Percentiles rank a stretch among this genome's conserved stretches.
phyloP scores from a whole-genome alignment of 1,140 invertebrate genomes.

The Atta cephalotes region DNA sequence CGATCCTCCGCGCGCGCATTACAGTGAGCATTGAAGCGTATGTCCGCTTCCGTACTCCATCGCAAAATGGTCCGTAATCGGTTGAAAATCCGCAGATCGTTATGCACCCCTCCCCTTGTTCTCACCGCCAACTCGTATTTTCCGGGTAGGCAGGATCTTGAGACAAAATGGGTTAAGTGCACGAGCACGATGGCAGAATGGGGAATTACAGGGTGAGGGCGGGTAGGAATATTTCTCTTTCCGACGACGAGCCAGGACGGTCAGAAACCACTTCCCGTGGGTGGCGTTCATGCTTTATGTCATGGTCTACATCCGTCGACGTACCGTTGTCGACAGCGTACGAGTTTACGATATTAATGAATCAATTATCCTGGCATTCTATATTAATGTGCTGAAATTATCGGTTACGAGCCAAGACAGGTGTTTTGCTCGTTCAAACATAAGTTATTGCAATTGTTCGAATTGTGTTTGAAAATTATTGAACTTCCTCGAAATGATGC shows the following conservation, averaged over 20 bases:
- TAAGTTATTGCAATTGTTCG: slow-evolving; percentile 13
- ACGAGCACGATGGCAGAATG: slow-evolving; percentile 46
- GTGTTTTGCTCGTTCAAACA: not conserved
- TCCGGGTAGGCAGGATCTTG: slow-evolving; percentile 53
- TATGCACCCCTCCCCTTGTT: slow-evolving; percentile 12
- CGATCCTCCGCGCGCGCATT: slow-evolving; percentile 19
- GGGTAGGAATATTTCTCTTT: slow-evolving; percentile 32
- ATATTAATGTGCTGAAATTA: not conserved
- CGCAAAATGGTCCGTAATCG: slow-evolving; percentile 50
- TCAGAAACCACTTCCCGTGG: slow-evolving; percentile 18
- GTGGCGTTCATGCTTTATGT: slow-evolving; percentile 36
- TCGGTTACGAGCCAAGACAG: not conserved
- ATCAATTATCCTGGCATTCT: slow-evolving; percentile 13
- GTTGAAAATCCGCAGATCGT: slow-evolving; percentile 53
- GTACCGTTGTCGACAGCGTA: not conserved
- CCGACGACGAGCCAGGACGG: slow-evolving; percentile 7
- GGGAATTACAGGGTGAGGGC: slow-evolving; percentile 60
- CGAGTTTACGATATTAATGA: slow-evolving; percentile 51
- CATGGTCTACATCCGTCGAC: slow-evolving; percentile 42
- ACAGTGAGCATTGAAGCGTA: slow-evolving; percentile 5
- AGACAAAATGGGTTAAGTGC: slow-evolving; percentile 70
- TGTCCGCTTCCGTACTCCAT: slow-evolving; percentile 21
- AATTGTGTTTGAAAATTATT: not conserved
- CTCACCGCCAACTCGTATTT: slow-evolving; percentile 30
- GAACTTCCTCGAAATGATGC: not conserved